Conservation (phyloP, 2,888 invertebrate species). For the Drosophila emarginata region DNA sequence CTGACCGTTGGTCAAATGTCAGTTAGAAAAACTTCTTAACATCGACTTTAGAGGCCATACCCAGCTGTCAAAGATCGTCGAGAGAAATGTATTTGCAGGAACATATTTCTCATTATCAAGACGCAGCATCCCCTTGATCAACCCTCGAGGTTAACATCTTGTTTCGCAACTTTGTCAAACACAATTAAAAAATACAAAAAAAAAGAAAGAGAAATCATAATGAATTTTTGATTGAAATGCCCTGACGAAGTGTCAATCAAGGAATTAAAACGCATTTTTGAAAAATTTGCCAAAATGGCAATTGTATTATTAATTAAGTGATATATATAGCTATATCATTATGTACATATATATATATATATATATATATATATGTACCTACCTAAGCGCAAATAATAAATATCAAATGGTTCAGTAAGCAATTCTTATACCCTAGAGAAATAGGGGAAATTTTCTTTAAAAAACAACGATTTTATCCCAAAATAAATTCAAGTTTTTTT, state of each 20-base stretch:
- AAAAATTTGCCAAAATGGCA: conserved; percentile 35
- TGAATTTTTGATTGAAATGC: conserved; percentile 67
- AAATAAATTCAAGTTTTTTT: conserved; percentile 55
- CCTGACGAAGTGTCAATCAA: conserved; percentile 68
- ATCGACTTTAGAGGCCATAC: conserved; percentile 20
- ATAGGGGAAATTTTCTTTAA: conserved; percentile 48
- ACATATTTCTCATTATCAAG: conserved; percentile 25
- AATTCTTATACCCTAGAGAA: conserved; percentile 16
- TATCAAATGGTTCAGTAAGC: conserved; percentile 69
- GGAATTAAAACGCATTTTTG: conserved; percentile 26
- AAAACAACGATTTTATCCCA: conserved; percentile 52
- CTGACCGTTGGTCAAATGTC: conserved; percentile 72
- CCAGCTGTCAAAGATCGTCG: conserved; percentile 48
- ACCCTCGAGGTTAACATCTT: conserved; percentile 63
- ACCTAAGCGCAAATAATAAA: conserved; percentile 27
- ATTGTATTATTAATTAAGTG: conserved; percentile 40
- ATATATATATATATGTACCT: conserved; percentile 11
- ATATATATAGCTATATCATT: background rate
- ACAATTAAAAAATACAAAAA: conserved; percentile 61
- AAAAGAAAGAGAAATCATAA: conserved; percentile 37
- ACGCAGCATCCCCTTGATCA: conserved; percentile 42
- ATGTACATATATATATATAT: conserved; percentile 18
- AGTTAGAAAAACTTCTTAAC: conserved; percentile 38
- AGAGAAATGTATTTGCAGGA: background rate
- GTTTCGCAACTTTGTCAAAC: conserved; percentile 71